Base-by-base conservation (phyloP, 35 echinoderm and acorn worm genomes). In the Heliocidaris tuberculata region DNA sequence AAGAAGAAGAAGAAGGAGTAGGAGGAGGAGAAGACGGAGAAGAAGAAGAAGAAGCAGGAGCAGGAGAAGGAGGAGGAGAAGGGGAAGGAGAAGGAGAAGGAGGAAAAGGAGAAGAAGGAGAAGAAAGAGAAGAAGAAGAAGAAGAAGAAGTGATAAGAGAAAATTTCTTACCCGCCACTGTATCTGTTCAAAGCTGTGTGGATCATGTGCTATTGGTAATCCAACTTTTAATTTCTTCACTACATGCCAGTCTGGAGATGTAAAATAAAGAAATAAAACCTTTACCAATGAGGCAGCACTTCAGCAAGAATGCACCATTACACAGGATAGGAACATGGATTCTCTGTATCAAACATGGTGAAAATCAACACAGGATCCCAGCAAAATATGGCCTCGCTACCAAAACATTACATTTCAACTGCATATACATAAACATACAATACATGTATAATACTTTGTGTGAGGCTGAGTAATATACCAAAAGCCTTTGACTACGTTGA, bases 161-260 rank as follows among this genome's bases (percentile, higher is more conserved):
- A n/a, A 47, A 17, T 60, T 88, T 97, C 96, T 88, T 94, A 98
- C 97, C 96, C 95, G 96, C 98, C 98, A 99, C 21, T 99, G 94
- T 17, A 99, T 96, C 27, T 96, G 95, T 30, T 96, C 98, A 96
- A 97, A 97, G 86, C 98, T 99, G 78, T 97, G 98, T 50, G 98
- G 98, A 94, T 99, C 98, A 97, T 99, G 98, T 65, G 98, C 96
- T 24, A 99, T 95, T 94, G 98, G 96, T 78, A 95, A 86, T 52
- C 98, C 98, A 95, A 99, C 86, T 85, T 99, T 99, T 21, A 97
- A 94, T 94, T 97, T 99, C 88, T 94, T 95, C 85, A 99, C 95
- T 30, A 88, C 85, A 94, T 99, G 98, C 85, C 94, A 99, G 90
- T 99, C 96, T 98, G 94, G 12, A 31, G 85, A 94, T 92, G 85